Base-by-base conservation (phyloP, 2,113 vertebrate species). In the Ivindomyrus marchei region DNA sequence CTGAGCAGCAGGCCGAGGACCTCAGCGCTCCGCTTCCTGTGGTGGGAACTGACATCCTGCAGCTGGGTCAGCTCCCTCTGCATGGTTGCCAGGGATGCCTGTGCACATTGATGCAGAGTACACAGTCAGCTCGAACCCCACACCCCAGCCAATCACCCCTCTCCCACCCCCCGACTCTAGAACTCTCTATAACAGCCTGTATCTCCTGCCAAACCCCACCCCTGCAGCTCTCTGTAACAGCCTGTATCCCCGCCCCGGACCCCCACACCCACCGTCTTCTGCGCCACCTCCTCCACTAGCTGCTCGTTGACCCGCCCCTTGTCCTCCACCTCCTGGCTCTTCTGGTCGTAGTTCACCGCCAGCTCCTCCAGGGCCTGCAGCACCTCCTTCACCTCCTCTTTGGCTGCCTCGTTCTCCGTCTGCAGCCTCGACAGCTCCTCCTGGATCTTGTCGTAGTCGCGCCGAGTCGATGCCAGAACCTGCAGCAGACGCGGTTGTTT, bases 301-400 rank as follows among this genome's bases (percentile, higher is more conserved):
- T 97, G 96, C 80, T 96, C 95, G 19, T 98, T 98, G 93, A 94
- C 92, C 46, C 92, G 94, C 17, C 96, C 95, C 90, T 96, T 96
- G 92, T 97, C 96, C 93, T 98, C 97, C 90, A 97, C 97, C 91
- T 98, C 96, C 88, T 97, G 97, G 89, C 97, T 98, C 94, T 99
- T 99, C 95, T 97, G 97, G 94, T 99, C 97, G 0, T 98, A 98
- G 91, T 98, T 98, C 93, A 98, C 97, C 21, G 98, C 98, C 89
- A 99, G 95, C 92, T 99, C 98, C 91, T 99, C 98, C 93, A 99
- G 93, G 5, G 98, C 98, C 92, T 98, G 97, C 13, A 99, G 97
- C 88, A 99, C 98, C 95, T 99, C 98, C 92, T 98, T 98, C 94
- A 98, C 98, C 91, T 99, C 98, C 10, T 97, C 97, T 93, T 98